Evolutionary conservation across 2,797 vertebrate species (phyloP).

Genomic region (Pelodytes ibericus): DNA sequence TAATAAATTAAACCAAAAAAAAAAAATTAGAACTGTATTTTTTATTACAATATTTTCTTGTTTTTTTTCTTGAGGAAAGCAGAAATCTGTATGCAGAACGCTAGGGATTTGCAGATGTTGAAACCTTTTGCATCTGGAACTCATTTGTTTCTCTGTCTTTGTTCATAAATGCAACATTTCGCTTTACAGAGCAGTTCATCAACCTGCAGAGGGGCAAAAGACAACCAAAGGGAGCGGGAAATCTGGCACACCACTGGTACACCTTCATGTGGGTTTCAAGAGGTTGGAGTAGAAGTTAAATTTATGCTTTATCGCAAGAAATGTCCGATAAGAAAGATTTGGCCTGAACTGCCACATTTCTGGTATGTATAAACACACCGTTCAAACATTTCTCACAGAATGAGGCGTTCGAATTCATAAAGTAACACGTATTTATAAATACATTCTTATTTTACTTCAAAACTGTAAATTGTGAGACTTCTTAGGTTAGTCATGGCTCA

Average conservation of each 20-base stretch:
- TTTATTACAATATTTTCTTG: too few species aligned
- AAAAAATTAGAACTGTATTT: too few species aligned
- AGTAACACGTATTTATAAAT: neutral
- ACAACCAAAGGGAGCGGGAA: neutral
- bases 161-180: constrained; percentile 60
- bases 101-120: constrained; percentile 59
- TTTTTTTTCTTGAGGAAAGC: constrained; percentile 24
- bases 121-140: constrained; percentile 74
- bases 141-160: constrained; percentile 65
- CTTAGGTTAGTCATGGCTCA: neutral
- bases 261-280: constrained; percentile 7
- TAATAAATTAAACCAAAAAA: too few species aligned
- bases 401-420: neutral
- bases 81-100: constrained; percentile 36
- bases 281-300: constrained; percentile 2
- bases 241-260: neutral
- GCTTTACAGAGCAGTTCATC: constrained; percentile 56
- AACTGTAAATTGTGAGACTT: neutral
- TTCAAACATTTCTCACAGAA: neutral
- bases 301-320: constrained; percentile 10
- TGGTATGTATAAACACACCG: constrained; percentile 38
- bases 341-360: constrained; percentile 16
- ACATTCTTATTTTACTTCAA: neutral
- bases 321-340: constrained; percentile 27
- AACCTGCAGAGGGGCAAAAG: constrained; percentile 58